Evolutionary conservation across 2,888 invertebrate genomes (phyloP).

Genomic region (Sarcophaga carnaria): DNA sequence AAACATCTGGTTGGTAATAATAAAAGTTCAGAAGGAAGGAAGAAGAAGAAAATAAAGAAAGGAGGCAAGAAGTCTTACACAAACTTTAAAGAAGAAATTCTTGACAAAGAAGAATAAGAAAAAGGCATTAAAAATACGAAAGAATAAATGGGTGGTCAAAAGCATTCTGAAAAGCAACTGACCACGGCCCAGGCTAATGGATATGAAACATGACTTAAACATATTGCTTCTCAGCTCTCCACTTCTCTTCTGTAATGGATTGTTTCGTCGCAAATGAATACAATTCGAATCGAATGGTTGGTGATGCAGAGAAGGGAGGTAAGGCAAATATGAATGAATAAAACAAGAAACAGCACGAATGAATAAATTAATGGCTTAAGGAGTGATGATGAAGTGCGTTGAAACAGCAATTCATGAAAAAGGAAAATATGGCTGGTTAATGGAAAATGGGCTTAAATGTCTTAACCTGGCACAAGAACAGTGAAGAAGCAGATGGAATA

Average conservation of each 20-base stretch:
- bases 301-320: background rate
- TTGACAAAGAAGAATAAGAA: background rate
- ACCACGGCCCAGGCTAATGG: background rate
- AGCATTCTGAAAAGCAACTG: background rate
- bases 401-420: no score
- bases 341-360: background rate
- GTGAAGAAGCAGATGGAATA: no score
- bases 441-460: background rate
- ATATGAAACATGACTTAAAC: background rate
- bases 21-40: background rate
- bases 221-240: background rate
- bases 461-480: background rate
- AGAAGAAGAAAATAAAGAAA: background rate
- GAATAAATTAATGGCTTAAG: constrained; percentile 58
- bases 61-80: background rate
- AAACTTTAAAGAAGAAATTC: background rate
- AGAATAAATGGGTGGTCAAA: constrained; percentile 26
- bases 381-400: constrained; percentile 33
- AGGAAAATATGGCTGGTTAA: background rate
- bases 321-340: constrained; percentile 22
- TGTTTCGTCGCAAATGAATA: background rate
- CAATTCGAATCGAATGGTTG: background rate
- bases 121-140: background rate
- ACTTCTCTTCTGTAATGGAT: no score
- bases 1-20: no score